Evolutionary conservation across 2,113 vertebrate species (phyloP).

Genomic region (Melanerpes formicivorus): DNA sequence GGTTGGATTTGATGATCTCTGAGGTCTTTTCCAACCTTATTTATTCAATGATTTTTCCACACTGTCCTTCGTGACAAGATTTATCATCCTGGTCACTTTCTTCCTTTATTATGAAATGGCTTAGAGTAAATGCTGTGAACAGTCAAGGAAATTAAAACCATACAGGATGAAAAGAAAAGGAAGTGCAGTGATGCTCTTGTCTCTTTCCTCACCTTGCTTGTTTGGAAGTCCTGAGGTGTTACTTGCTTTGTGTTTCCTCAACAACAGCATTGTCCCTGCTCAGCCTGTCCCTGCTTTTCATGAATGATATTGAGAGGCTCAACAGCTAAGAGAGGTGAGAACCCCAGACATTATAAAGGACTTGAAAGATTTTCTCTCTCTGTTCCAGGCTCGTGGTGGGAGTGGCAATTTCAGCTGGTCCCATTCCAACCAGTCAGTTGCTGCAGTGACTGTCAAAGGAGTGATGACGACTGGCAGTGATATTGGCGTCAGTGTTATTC

Average conservation of each 20-base stretch:
- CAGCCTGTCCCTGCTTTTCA: background rate
- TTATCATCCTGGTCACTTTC: background rate
- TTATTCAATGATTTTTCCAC: background rate
- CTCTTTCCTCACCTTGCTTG: background rate
- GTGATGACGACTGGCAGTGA: constrained; percentile 90
- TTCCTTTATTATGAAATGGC: background rate
- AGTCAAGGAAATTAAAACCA: background rate
- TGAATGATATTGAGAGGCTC: background rate
- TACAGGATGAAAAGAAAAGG: background rate
- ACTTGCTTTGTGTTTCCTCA: background rate
- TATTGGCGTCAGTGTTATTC: constrained; percentile 85
- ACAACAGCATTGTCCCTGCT: background rate
- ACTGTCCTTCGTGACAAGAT: background rate
- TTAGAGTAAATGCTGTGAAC: background rate
- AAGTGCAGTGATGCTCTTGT: background rate
- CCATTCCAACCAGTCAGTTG: constrained; percentile 84
- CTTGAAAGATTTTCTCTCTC: background rate
- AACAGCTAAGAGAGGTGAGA: background rate
- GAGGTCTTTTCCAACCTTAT: too few relatives aligned
- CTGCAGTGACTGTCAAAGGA: constrained; percentile 91
- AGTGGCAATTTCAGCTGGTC: constrained; percentile 98
- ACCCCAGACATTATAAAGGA: background rate
- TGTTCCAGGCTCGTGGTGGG: constrained; percentile 84
- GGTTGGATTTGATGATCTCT: too few relatives aligned
- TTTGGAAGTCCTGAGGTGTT: background rate